A percentile compares a stretch with the other conserved stretches of the same genome.
These are phyloP conservation scores for Taurulus bubalis DNA, from an alignment of 2,113 vertebrate species.

Conservation along the genomic window DNA sequence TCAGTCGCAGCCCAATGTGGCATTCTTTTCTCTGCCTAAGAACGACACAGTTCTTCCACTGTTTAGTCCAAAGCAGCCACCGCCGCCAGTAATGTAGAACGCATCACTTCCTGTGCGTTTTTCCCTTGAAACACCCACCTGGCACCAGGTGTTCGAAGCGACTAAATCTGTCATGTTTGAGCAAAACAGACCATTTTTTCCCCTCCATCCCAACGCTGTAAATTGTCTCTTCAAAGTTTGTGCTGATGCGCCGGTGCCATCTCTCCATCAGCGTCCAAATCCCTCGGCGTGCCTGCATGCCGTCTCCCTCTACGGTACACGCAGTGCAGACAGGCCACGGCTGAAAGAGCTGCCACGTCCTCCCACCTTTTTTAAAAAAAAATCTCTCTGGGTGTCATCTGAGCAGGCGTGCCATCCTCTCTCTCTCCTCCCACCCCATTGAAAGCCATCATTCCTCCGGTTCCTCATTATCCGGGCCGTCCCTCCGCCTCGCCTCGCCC, in stretches of 20 bases:
- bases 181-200: constrained; percentile 35
- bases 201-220: constrained; percentile 50
- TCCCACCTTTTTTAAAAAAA: constrained; percentile 5
- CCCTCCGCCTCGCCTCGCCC: constrained; percentile 30
- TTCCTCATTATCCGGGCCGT: constrained; percentile 38
- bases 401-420: constrained; percentile 27
- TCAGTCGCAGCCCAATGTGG: constrained; percentile 6
- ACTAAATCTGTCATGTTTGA: constrained; percentile 72
- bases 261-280: constrained; percentile 47
- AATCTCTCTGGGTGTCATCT: constrained; percentile 34
- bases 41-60: constrained; percentile 58
- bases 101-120: constrained; percentile 58
- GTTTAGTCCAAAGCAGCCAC: constrained; percentile 47
- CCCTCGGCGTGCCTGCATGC: constrained; percentile 41
- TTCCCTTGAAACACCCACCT: constrained; percentile 49
- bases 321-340: constrained; percentile 46
- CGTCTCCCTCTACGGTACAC: constrained; percentile 60
- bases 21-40: constrained; percentile 17
- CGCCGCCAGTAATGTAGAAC: constrained; percentile 42
- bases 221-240: constrained; percentile 35
- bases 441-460: constrained; percentile 26
- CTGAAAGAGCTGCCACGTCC: background rate
- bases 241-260: constrained; percentile 31
- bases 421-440: constrained; percentile 29
- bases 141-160: constrained; percentile 57